Conservation (phyloP, 2,888 invertebrate genomes). For the Vanessa cardui region DNA sequence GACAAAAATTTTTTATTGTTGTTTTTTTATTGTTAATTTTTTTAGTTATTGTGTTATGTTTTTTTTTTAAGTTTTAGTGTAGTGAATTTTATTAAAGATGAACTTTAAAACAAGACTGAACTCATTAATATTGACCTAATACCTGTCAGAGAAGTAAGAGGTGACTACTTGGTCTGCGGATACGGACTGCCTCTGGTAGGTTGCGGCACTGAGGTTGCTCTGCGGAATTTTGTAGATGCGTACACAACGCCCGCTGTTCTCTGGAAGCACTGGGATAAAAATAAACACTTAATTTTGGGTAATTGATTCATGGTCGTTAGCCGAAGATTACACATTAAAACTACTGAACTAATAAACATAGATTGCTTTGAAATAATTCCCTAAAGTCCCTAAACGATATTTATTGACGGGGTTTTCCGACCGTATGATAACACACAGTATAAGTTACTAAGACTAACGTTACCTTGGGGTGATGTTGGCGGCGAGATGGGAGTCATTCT, state of each 20-base stretch:
- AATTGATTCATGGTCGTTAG: too few relatives aligned
- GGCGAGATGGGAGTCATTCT: conserved; percentile 76
- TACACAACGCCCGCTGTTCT: conserved; percentile 75
- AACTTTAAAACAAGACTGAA: not conserved
- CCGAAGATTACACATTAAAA: too few relatives aligned
- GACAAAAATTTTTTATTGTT: too few relatives aligned
- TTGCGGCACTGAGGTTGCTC: conserved; percentile 74
- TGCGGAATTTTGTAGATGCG: conserved; percentile 77
- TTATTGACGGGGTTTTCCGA: too few relatives aligned
- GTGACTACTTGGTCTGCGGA: conserved; percentile 76
- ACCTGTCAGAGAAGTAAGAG: conserved; percentile 74
- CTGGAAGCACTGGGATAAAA: conserved; percentile 61
- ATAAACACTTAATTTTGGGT: not conserved
- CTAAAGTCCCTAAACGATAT: too few relatives aligned
- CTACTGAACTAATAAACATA: too few relatives aligned
- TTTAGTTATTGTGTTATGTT: too few relatives aligned
- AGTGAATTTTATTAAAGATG: too few relatives aligned
- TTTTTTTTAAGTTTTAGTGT: too few relatives aligned
- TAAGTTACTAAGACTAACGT: not conserved
- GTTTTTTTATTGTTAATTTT: too few relatives aligned
- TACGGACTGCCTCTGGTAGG: conserved; percentile 75
- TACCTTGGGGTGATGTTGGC: conserved; percentile 75
- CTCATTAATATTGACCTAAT: conserved; percentile 1
- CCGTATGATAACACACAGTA: not conserved
- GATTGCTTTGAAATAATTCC: too few relatives aligned